Evolutionary conservation across 2,888 invertebrate species (phyloP).

Genomic region (Cataglyphis cursor): DNA sequence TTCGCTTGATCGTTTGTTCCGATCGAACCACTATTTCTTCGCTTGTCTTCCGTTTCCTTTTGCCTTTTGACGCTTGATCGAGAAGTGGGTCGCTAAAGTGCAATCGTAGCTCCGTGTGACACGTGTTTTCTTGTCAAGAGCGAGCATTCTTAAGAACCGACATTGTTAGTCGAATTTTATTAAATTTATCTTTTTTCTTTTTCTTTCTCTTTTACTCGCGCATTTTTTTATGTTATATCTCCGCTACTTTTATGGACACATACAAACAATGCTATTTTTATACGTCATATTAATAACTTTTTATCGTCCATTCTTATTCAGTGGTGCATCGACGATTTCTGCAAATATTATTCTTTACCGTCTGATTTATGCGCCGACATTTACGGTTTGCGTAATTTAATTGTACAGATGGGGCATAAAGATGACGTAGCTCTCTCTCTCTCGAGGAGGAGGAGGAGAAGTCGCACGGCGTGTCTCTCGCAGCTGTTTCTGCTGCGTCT

Average conservation of each 20-base stretch:
- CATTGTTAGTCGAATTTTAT: conserved; percentile 18
- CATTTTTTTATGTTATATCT: not conserved
- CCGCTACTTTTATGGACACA: not conserved
- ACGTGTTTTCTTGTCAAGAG: not conserved
- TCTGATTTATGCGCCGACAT: conserved; percentile 78
- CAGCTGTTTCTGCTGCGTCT: conserved; percentile 35
- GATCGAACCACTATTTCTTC: conserved; percentile 42
- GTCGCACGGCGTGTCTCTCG: conserved; percentile 18
- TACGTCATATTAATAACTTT: not conserved
- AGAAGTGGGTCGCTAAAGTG: conserved; percentile 24
- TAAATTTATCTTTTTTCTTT: not conserved
- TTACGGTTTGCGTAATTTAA: conserved; percentile 82
- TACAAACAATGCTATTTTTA: not conserved
- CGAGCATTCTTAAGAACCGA: not conserved
- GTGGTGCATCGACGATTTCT: conserved; percentile 3
- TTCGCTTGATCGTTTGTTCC: conserved; percentile 33
- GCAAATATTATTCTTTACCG: conserved; percentile 11
- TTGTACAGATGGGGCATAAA: conserved; percentile 79
- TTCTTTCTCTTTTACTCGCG: not conserved
- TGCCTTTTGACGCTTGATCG: conserved; percentile 14
- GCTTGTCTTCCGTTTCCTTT: conserved; percentile 33
- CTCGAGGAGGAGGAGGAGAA: conserved; percentile 50
- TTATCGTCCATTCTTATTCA: not conserved
- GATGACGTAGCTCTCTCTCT: conserved; percentile 62
- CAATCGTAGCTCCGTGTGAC: conserved; percentile 2